Conservation (phyloP, 2,113 vertebrate genomes). For the Saguinus midas region DNA sequence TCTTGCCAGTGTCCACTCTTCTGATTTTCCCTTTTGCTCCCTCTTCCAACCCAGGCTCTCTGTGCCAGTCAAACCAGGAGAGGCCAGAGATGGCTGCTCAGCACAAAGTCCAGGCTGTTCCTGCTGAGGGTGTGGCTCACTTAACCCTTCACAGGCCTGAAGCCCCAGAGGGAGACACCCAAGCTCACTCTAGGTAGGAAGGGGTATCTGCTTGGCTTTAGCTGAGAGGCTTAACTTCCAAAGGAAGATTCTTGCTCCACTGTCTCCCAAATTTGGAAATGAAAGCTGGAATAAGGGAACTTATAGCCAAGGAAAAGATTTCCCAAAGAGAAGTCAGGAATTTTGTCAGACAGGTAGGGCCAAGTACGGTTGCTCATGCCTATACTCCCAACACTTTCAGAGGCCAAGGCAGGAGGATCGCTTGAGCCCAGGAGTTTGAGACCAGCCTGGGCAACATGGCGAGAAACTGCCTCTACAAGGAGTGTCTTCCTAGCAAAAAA, state of each 20-base stretch:
- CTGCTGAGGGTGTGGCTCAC: constrained; percentile 71
- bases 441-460: no score
- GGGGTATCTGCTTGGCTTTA: background rate
- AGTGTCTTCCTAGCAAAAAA: background rate
- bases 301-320: background rate
- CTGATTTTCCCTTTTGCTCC: constrained; percentile 27
- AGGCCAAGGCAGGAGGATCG: no score
- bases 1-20: constrained; percentile 4
- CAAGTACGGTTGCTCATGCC: no score
- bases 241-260: background rate
- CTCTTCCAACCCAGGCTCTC: background rate
- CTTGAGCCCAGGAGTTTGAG: no score
- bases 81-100: constrained; percentile 53
- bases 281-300: background rate
- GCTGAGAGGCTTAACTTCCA: background rate
- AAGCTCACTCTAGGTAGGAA: background rate
- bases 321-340: background rate
- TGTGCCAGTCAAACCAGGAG: constrained; percentile 6
- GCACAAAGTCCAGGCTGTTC: constrained; percentile 76
- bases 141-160: constrained; percentile 67
- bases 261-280: background rate
- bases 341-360: background rate
- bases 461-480: no score
- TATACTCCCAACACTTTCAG: no score
- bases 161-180: background rate